Percentiles rank a stretch among this genome's conserved stretches.
These are phyloP conservation scores for Astyanax mexicanus DNA, from an alignment of 2,797 vertebrate genomes.

Conservation along the genomic window DNA sequence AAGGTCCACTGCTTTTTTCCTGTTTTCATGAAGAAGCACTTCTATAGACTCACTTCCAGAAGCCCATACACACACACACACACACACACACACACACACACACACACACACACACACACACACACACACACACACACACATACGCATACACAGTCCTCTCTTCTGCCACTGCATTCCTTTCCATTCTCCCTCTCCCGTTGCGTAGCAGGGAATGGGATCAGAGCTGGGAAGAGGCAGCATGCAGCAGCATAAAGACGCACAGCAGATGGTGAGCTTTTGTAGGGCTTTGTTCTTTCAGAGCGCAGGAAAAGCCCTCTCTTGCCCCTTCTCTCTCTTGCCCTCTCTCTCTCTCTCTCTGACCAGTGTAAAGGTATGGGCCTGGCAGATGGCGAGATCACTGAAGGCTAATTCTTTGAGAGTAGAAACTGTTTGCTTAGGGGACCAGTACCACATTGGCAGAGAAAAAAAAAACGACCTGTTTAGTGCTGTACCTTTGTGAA, in stretches of 20 bases:
- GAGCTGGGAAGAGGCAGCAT: conserved; percentile 80
- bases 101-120: no score
- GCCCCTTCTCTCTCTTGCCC: no score
- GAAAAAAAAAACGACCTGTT: conserved; percentile 40
- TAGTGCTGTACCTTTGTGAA: conserved; percentile 40
- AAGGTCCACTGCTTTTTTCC: not conserved
- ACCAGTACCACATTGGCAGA: conserved; percentile 72
- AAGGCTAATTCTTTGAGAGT: conserved; percentile 98
- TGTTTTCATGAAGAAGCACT: conserved; percentile 21
- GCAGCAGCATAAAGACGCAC: conserved; percentile 93
- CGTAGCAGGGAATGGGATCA: conserved; percentile 87
- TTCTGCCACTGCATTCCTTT: conserved; percentile 89
- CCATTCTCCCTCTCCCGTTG: conserved; percentile 37
- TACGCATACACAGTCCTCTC: conserved; percentile 50
- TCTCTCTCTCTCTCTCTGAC: conserved; percentile 65
- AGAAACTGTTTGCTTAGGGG: conserved; percentile 93
- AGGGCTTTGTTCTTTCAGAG: conserved; percentile 90
- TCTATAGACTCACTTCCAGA: conserved; percentile 30
- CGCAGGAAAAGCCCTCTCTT: conserved; percentile 75
- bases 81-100: no score
- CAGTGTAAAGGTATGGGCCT: conserved; percentile 94
- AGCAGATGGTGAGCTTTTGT: conserved; percentile 97
- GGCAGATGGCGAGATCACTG: conserved; percentile 99
- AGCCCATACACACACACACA: no score
- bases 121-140: no score